Evolutionary conservation across 2,113 vertebrate genomes (phyloP), one percentile per base, ranked within the genome.

Genomic region (Myotis lucifugus): DNA sequence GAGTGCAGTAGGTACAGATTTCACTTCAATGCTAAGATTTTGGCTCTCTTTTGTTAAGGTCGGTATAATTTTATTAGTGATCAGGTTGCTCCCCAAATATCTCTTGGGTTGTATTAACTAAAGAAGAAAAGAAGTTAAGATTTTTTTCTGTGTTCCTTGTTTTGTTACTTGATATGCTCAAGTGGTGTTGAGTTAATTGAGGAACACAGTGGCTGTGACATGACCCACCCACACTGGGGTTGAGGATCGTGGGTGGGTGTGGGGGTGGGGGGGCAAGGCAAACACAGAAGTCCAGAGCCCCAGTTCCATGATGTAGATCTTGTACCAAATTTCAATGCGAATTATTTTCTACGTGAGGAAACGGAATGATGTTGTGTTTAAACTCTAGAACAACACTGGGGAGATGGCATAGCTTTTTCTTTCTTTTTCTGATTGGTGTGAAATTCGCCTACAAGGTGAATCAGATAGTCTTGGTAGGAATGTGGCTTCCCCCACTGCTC

Each of bases 391-490:
- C 61, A 86, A 76, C 3, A 2, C 23, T 42, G 86, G 74, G 54
- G 61, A 81, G 76, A 74, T 66, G 69, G 74, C 64, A 37, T n/a
- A 9, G 8, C 17, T 29, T 59, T 64, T 46, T 18, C 15, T 6
- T 18, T 19, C 9, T 25, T 79, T 81, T 64, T 37, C 73, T n/a
- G 42, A 13, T 46, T 34, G 56, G 72, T 73, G 90, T 97, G 95
- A 82, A 74, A 42, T 21, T 92, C 23, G 21, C 48, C 82, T 61
- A 93, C 95, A 96, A 96, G 96, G 96, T 97, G 97, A 95, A 91
- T 95, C 2, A 23, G 91, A 92, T 96, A 95, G 85, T 91, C 91
- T 96, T 95, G 91, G 83, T 90, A 94, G 94, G 89, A 96, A 94
- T 91, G 83, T 72, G 85, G 48, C 95, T 89, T 69, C 83, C 86